Percentiles rank a stretch among this genome's conserved stretches.
These are phyloP conservation scores for Tanytarsus gracilentus DNA, from an alignment of 2,888 invertebrate species.

Conservation along the genomic window DNA sequence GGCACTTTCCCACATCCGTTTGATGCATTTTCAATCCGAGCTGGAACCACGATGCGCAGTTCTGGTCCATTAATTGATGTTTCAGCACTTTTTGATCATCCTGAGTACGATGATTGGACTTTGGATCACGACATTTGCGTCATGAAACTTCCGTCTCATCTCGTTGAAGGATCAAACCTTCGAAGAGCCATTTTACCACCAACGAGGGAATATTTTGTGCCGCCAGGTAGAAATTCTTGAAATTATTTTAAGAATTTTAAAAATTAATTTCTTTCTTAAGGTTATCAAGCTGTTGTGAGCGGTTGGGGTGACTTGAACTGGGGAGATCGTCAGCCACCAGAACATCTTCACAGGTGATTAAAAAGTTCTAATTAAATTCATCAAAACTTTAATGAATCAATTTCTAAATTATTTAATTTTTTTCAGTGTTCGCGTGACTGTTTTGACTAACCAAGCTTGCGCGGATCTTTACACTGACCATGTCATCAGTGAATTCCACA, in stretches of 20 bases:
- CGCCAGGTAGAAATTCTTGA: neutral
- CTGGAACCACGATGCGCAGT: no score
- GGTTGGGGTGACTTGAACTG: constrained; percentile 14
- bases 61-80: constrained; percentile 5
- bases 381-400: no score
- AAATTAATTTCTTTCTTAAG: neutral
- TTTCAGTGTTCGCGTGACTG: neutral
- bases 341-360: no score
- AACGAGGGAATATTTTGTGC: neutral
- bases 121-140: constrained; percentile 3
- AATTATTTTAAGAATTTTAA: neutral
- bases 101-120: constrained; percentile 6
- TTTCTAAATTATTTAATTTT: no score
- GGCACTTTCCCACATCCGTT: no score
- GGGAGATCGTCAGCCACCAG: neutral
- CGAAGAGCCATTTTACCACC: neutral
- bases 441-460: neutral
- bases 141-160: neutral
- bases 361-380: no score
- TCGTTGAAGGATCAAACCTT: neutral
- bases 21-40: no score
- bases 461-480: neutral
- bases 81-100: neutral
- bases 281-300: neutral
- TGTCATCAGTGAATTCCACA: neutral